Conservation (phyloP, 2,797 vertebrate genomes). For the Chaetophractus vellerosus region DNA sequence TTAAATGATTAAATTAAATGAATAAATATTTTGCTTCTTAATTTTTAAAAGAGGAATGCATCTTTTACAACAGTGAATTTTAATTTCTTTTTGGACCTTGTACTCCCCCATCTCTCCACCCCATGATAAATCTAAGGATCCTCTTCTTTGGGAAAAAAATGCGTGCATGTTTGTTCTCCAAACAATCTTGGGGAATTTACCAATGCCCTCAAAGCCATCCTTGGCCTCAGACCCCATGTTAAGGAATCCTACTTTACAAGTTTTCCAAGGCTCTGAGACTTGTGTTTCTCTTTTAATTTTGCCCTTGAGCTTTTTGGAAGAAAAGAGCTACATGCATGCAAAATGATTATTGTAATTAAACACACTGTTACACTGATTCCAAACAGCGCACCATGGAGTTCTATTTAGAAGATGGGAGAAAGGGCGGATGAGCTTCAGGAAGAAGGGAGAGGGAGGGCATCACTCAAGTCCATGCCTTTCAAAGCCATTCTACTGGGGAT, state of each 20-base stretch:
- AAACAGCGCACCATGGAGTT: conserved; percentile 51
- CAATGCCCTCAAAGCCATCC: background rate
- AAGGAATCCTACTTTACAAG: conserved; percentile 59
- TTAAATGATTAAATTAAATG: conserved; percentile 44
- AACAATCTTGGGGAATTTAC: background rate
- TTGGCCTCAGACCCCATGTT: background rate
- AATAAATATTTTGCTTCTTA: conserved; percentile 27
- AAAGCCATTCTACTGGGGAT: background rate
- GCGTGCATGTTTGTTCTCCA: background rate
- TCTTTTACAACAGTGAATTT: conserved; percentile 18
- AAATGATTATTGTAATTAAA: conserved; percentile 81
- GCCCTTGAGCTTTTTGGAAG: conserved; percentile 56
- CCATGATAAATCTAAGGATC: background rate
- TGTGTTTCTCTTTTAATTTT: conserved; percentile 60
- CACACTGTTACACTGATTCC: conserved; percentile 6
- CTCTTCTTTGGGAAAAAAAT: background rate
- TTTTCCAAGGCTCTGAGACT: conserved; percentile 9
- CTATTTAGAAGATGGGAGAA: conserved; percentile 62
- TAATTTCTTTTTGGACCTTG: background rate
- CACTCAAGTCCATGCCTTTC: conserved; percentile 22
- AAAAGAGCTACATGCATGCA: conserved; percentile 60
- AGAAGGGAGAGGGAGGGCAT: background rate
- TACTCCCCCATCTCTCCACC: background rate
- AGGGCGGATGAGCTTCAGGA: background rate
- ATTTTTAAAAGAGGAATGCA: conserved; percentile 32